These are phyloP conservation scores for Spea multiplicata DNA, from an alignment of 2,113 vertebrate genomes.

Conservation along the genomic window DNA sequence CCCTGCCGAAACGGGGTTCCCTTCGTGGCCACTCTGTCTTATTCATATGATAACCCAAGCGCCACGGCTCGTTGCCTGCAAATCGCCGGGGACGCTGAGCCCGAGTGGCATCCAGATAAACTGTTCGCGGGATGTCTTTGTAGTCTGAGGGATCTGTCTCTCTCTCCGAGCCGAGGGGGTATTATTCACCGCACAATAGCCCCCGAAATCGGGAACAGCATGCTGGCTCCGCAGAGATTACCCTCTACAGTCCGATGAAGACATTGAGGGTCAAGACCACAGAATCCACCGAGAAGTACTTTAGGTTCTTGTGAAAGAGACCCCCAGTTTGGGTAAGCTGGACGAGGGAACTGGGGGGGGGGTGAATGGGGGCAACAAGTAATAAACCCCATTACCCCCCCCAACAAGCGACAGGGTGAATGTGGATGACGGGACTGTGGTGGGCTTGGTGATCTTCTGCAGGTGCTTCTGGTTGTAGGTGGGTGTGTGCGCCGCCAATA, in stretches of 20 bases:
- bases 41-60: background rate
- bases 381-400: no score
- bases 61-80: background rate
- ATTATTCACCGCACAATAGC: background rate
- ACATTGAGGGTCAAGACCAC: no score
- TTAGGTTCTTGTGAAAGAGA: no score
- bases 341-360: no score
- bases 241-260: background rate
- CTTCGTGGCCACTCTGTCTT: background rate
- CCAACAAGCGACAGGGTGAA: no score
- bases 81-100: background rate
- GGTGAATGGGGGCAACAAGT: no score
- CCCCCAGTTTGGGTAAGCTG: no score
- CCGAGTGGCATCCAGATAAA: no score
- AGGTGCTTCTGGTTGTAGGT: background rate
- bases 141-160: no score
- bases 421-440: background rate
- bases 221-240: background rate
- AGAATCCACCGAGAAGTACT: no score
- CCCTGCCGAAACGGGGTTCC: constrained; percentile 2
- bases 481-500: background rate
- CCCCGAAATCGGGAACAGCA: background rate
- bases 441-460: background rate
- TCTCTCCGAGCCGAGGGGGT: no score
- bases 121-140: no score